phyloP scores from a whole-genome alignment of 2,113 vertebrate genomes.

The Boleophthalmus pectinirostris region DNA sequence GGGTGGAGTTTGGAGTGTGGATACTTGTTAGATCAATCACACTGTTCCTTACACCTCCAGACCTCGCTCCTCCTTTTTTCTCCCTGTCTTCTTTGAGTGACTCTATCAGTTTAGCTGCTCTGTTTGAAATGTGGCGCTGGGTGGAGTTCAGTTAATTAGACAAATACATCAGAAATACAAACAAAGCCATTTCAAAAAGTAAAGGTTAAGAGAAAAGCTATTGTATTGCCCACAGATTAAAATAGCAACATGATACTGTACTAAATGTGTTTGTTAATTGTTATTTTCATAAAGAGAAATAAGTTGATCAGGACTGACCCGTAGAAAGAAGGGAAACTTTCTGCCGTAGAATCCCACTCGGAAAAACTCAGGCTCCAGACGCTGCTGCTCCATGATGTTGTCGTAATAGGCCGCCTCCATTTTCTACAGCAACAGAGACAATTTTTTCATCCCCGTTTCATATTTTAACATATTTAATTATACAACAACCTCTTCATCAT shows the following conservation, averaged over 20 bases:
- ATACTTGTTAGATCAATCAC: too few species aligned
- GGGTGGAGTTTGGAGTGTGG: too few species aligned
- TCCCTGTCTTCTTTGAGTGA: too few species aligned
- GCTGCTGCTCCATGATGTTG: slow-evolving; percentile 97
- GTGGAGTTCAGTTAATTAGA: too few species aligned
- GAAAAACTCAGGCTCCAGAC: slow-evolving; percentile 96
- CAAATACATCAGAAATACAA: too few species aligned
- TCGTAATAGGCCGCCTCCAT: slow-evolving; percentile 98
- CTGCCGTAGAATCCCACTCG: slow-evolving; percentile 96
- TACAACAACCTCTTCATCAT: too few species aligned
- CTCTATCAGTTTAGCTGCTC: too few species aligned
- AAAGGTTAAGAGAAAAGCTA: background rate
- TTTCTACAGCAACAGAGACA: slow-evolving; percentile 81
- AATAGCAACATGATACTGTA: background rate
- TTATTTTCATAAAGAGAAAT: background rate
- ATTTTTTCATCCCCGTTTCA: too few species aligned
- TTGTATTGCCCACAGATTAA: background rate
- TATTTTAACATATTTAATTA: too few species aligned
- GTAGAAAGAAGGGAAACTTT: slow-evolving; percentile 97
- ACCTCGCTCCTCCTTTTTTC: too few species aligned
- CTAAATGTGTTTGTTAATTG: background rate
- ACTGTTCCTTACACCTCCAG: too few species aligned
- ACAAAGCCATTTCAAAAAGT: background rate
- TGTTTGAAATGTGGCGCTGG: too few species aligned
- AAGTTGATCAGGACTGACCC: slow-evolving; percentile 78